Evolutionary conservation across 2,888 invertebrate species (phyloP).

Genomic region (Caenorhabditis imperialis): DNA sequence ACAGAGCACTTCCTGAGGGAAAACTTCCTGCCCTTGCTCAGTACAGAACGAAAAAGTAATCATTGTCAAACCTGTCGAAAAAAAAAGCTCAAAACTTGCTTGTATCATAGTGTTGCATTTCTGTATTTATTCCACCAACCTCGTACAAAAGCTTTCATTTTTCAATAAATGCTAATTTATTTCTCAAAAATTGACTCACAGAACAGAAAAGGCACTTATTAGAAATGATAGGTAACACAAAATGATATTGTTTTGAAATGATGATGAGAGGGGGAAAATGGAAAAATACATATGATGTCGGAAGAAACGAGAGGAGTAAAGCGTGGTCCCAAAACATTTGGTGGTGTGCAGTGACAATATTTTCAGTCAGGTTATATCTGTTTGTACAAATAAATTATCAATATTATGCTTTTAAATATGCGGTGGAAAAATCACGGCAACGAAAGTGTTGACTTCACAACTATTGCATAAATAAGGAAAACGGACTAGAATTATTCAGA

Average conservation of each 20-base stretch:
- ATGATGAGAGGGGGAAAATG: no score
- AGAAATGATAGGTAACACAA: no score
- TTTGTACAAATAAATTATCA: slow-evolving; percentile 36
- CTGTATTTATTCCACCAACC: neutral
- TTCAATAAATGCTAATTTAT: slow-evolving; percentile 31
- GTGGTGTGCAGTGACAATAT: no score
- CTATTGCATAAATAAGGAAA: no score
- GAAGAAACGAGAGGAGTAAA: slow-evolving; percentile 5
- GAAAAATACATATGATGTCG: neutral
- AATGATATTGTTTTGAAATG: no score
- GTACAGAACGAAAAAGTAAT: slow-evolving; percentile 23
- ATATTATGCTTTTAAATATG: neutral
- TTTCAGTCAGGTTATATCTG: no score
- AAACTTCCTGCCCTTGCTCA: slow-evolving; percentile 59
- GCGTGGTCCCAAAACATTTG: slow-evolving; percentile 9
- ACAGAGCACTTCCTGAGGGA: slow-evolving; percentile 58
- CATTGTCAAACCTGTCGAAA: neutral
- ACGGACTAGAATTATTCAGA: slow-evolving; percentile 24
- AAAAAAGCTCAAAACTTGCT: neutral
- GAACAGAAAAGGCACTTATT: no score
- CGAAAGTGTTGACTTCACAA: no score
- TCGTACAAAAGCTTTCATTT: slow-evolving; percentile 37
- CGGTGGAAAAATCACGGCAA: no score
- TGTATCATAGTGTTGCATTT: neutral
- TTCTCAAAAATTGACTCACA: neutral